Conservation (phyloP, 2,888 invertebrate species). For the Ormyrus thymus region DNA sequence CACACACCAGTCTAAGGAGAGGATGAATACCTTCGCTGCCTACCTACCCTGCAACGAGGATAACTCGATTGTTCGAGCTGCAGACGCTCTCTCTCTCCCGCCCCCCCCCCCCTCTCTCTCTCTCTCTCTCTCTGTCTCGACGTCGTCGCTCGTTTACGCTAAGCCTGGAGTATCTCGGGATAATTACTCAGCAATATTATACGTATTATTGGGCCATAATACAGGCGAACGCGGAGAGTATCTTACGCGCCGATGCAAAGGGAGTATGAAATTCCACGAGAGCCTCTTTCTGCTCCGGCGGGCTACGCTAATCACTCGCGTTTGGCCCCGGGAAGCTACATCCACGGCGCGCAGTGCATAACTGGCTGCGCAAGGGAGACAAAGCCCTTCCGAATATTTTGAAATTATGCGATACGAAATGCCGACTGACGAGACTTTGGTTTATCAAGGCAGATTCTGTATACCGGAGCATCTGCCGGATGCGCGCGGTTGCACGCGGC, state of each 20-base stretch:
- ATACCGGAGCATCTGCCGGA: neutral
- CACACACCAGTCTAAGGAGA: neutral
- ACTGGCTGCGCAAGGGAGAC: neutral
- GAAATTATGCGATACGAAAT: constrained; percentile 40
- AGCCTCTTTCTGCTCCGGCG: neutral
- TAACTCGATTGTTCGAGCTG: constrained; percentile 43
- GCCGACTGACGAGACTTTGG: neutral
- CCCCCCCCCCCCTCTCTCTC: too few relatives aligned
- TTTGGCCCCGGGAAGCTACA: neutral
- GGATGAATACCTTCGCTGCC: constrained; percentile 20
- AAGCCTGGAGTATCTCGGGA: neutral
- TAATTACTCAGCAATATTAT: constrained; percentile 34
- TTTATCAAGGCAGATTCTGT: neutral
- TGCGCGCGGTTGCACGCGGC: neutral
- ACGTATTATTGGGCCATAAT: constrained; percentile 18
- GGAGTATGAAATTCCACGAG: constrained; percentile 37
- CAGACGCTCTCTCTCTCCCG: neutral
- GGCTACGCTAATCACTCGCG: constrained; percentile 19
- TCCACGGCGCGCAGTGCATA: neutral
- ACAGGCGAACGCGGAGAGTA: neutral
- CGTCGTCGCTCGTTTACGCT: neutral
- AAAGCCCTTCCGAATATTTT: constrained; percentile 15
- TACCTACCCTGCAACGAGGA: neutral
- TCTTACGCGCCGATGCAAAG: constrained; percentile 1
- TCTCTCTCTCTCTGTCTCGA: neutral